Evolutionary conservation across 2,113 vertebrate species (phyloP).

Genomic region (Misgurnus anguillicaudatus): DNA sequence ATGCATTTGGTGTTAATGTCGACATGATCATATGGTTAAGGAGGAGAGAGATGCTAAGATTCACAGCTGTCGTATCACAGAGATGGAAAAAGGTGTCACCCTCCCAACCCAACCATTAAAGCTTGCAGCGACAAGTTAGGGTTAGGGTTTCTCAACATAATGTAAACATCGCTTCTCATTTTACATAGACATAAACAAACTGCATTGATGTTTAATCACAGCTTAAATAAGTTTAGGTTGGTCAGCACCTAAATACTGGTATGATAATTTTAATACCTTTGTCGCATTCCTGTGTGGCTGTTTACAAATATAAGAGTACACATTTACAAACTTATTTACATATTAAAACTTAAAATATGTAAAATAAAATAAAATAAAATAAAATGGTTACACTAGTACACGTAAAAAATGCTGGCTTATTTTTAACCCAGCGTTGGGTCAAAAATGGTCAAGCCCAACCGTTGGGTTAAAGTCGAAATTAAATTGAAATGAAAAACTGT

Average conservation of each 20-base stretch:
- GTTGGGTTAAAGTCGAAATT: too few species aligned
- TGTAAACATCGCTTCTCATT: neutral
- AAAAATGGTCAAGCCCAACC: too few species aligned
- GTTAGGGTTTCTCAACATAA: conserved; percentile 6
- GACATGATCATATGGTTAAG: neutral
- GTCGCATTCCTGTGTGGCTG: too few species aligned
- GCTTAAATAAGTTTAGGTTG: neutral
- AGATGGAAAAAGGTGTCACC: conserved; percentile 12
- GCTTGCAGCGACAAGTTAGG: conserved; percentile 6
- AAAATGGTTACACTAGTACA: too few species aligned
- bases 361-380: too few species aligned
- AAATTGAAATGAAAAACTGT: too few species aligned
- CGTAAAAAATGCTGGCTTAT: too few species aligned
- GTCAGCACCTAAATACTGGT: neutral
- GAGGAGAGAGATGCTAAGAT: neutral
- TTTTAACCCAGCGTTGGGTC: too few species aligned
- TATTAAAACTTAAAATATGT: too few species aligned
- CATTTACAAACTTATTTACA: too few species aligned
- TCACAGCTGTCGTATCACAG: conserved; percentile 1
- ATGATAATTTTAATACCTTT: too few species aligned
- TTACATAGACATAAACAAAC: neutral
- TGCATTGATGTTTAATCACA: neutral
- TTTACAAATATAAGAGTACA: too few species aligned
- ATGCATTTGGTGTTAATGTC: neutral
- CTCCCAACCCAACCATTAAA: neutral